A percentile compares a stretch with the other conserved stretches of the same genome.
Conservation (phyloP, 2,113 vertebrate species). For the Mastomys natalensis region DNA sequence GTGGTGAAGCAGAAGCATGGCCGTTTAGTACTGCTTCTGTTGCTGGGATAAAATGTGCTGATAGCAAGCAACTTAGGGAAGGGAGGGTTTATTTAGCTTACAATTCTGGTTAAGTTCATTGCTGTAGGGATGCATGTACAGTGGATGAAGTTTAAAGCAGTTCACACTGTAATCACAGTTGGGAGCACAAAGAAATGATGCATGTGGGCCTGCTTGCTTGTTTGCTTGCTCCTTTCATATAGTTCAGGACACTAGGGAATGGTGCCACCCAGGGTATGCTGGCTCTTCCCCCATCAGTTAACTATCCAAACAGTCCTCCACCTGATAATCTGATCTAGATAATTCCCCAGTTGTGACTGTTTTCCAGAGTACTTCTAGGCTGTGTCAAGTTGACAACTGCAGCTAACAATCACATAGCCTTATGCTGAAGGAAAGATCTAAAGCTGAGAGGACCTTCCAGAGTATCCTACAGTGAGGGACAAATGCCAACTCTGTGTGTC, state of each 20-base stretch:
- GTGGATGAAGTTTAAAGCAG: not conserved
- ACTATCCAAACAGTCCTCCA: not conserved
- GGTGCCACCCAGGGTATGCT: too few species aligned
- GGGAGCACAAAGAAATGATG: not conserved
- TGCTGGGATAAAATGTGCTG: not conserved
- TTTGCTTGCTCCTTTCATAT: not conserved
- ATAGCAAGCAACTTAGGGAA: not conserved
- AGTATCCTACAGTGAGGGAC: not conserved
- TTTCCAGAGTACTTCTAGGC: not conserved
- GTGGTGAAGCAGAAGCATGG: not conserved
- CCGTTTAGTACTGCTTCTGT: not conserved
- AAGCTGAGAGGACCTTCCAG: not conserved
- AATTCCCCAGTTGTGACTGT: not conserved
- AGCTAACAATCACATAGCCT: not conserved
- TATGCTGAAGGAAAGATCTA: fast-evolving
- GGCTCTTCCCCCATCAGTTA: not conserved
- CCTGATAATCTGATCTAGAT: not conserved
- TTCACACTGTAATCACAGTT: not conserved
- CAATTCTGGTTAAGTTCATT: not conserved
- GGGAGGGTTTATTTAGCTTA: not conserved
- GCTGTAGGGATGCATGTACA: too few species aligned
- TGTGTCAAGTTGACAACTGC: not conserved
- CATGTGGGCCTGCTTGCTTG: not conserved
- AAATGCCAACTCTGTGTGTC: not conserved
- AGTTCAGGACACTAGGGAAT: too few species aligned